Evolutionary conservation across 2,888 invertebrate species (phyloP).

Genomic region (Tuberolachnus salignus): DNA sequence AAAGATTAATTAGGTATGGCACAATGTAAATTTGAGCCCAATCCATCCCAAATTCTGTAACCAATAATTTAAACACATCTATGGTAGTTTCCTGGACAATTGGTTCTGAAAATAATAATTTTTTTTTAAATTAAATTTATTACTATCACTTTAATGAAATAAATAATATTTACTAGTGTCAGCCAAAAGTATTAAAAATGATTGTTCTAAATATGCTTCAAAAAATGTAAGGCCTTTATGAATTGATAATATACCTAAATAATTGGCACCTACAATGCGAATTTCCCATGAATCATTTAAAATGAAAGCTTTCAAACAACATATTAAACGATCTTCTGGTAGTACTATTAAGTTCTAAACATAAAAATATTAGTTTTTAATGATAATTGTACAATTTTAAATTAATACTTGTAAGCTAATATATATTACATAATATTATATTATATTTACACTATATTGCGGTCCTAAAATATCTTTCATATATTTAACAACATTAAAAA

Average conservation of each 20-base stretch:
- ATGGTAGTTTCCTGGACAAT: constrained; percentile 35
- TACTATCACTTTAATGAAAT: neutral
- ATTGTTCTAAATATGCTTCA: constrained; percentile 29
- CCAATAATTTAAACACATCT: constrained; percentile 37
- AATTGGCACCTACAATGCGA: constrained; percentile 29
- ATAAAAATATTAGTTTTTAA: neutral
- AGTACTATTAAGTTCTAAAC: constrained; percentile 35
- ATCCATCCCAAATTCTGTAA: constrained; percentile 40
- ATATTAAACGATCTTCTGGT: constrained; percentile 40
- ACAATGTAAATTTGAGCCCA: constrained; percentile 36
- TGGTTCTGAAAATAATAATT: constrained; percentile 9
- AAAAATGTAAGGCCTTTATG: constrained; percentile 37
- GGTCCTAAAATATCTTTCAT: constrained; percentile 41
- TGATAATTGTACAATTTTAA: too few species aligned
- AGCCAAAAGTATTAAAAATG: constrained; percentile 26
- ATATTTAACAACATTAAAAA: constrained; percentile 50
- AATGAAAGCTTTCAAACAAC: constrained; percentile 45
- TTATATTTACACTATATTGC: constrained; percentile 31
- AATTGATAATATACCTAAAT: constrained; percentile 32
- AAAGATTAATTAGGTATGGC: constrained; percentile 5
- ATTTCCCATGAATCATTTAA: constrained; percentile 35
- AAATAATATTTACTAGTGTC: constrained; percentile 30
- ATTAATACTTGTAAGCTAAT: too few species aligned
- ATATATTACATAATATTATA: too few species aligned
- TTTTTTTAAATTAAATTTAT: neutral